Base-by-base conservation (phyloP, 1,140 invertebrate genomes). In the Lepidurus couesii region DNA sequence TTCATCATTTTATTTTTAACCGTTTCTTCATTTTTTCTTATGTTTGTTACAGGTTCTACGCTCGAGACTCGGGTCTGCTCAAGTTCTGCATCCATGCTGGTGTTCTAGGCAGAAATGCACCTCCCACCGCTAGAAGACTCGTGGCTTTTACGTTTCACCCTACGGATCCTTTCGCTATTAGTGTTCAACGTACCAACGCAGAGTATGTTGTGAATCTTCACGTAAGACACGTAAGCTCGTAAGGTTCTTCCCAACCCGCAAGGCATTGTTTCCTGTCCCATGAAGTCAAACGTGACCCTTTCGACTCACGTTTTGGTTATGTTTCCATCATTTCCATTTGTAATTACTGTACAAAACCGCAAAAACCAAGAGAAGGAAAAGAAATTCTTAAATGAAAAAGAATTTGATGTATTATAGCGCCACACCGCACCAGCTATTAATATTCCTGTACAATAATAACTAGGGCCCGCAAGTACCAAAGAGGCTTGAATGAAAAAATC, bases 61-160 rank as follows among this genome's bases (percentile, higher is more conserved):
- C 92, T 1, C 87, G 95, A 65, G 92, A 97, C 84, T 95, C 95
- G 0, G 94, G 93, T 21, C 87, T 95, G 26, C 86, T 96, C n/a
- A 95, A 94, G 85, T 95, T 95, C 85, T 89, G 92, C 85, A 92
- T 98, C 83, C 91, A 95, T 85, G 92, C 93, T 21, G 92, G 95
- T 79, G 88, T 92, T 73, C 83, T 89, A 80, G 88, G 88, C 75
- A 87, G 88, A 85, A 86, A 88, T 81, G 84, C 84, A 42, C 88
- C 88, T 10, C 87, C 88, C 78, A 86, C 87, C 77, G 90, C 91
- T 10, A 87, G 94, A 81, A 85, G 95, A 81, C 87, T 98, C 1
- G 96, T 98, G n/a, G 95, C 96, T 9, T 98, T 98, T 84, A 97
- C 94, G n/a, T 98, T 97, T 85, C 97, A 98, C 87, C 97, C 96